These are phyloP conservation scores for Triplophysa tibetana DNA, from an alignment of 2,113 vertebrate species.

Conservation along the genomic window DNA sequence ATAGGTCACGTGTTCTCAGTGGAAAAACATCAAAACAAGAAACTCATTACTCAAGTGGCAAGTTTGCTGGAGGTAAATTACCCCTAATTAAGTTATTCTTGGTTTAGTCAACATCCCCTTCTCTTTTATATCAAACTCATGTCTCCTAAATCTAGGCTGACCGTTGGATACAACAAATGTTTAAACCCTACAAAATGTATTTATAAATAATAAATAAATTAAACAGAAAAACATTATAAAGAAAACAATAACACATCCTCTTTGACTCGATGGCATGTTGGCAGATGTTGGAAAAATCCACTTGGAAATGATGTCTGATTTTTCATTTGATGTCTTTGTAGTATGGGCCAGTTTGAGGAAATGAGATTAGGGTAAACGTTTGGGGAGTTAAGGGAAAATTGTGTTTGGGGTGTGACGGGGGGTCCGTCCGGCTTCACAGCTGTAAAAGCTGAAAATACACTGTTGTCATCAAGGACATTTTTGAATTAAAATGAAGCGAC, in stretches of 20 bases:
- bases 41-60: slow-evolving; percentile 23
- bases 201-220: neutral
- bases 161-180: slow-evolving; percentile 1
- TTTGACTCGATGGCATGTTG: slow-evolving; percentile 15
- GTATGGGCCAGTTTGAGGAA: slow-evolving; percentile 47
- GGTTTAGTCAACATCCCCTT: slow-evolving; percentile 51
- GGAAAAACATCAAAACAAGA: slow-evolving; percentile 43
- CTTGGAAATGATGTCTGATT: slow-evolving; percentile 23
- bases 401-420: slow-evolving; percentile 30
- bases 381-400: slow-evolving; percentile 35
- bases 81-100: slow-evolving; percentile 58
- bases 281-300: slow-evolving; percentile 33
- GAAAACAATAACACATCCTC: slow-evolving; percentile 25
- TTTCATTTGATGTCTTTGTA: slow-evolving; percentile 48
- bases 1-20: slow-evolving; percentile 31
- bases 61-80: slow-evolving; percentile 50
- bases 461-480: slow-evolving; percentile 34
- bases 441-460: slow-evolving; percentile 27
- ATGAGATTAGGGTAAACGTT: slow-evolving; percentile 38
- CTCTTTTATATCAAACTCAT: slow-evolving; percentile 57
- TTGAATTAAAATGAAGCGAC: slow-evolving; percentile 34
- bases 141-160: slow-evolving; percentile 53
- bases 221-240: no score
- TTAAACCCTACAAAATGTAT: slow-evolving; percentile 25
- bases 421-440: slow-evolving; percentile 42